Percentiles rank a stretch among this genome's conserved stretches.
phyloP scores from a whole-genome alignment of 2,797 vertebrate genomes.

The Morelia viridis region DNA sequence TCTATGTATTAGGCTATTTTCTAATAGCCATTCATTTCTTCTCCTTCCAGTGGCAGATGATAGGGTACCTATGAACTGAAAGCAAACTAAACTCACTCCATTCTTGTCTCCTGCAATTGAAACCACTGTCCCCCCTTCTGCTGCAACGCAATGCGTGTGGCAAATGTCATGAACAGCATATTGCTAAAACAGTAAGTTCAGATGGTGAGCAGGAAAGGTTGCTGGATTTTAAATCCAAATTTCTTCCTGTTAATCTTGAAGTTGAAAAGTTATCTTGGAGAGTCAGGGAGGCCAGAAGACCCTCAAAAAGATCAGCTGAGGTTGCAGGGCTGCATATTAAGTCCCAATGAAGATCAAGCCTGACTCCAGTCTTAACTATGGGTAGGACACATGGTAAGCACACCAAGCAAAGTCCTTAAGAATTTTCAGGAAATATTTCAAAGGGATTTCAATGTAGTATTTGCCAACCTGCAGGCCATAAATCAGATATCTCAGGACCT shows the following conservation, averaged over 20 bases:
- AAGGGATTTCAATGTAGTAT: not conserved
- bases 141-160: not conserved
- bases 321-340: not conserved
- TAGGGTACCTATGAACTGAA: not conserved
- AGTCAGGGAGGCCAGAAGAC: not conserved
- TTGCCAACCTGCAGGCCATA: not conserved
- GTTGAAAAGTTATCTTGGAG: not conserved
- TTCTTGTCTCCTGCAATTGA: not conserved
- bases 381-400: not conserved
- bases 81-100: not conserved
- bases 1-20: not conserved
- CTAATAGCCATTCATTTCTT: not conserved
- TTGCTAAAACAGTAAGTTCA: not conserved
- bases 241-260: not conserved
- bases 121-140: not conserved
- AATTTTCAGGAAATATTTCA: not conserved
- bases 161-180: rapidly evolving
- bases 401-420: not conserved
- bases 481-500: not conserved
- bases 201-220: not conserved
- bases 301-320: not conserved
- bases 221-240: not conserved
- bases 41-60: not conserved
- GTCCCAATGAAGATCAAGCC: not conserved
- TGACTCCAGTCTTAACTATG: not conserved